phyloP scores from a whole-genome alignment of 2,113 vertebrate species.

The Phyllostomus hastatus region DNA sequence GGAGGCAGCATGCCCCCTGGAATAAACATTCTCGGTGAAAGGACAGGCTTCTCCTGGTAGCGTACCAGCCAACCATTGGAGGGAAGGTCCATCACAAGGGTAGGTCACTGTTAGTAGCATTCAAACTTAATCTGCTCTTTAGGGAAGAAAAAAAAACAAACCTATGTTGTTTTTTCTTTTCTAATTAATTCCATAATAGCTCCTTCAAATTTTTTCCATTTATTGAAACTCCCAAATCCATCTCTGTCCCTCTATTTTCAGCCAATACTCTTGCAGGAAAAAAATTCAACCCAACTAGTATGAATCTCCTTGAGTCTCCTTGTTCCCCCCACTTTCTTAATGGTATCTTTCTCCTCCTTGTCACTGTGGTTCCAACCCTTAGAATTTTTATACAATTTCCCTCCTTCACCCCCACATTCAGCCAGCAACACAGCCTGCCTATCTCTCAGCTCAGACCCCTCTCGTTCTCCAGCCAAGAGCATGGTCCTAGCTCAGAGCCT shows the following conservation, averaged over 20 bases:
- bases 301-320: not conserved
- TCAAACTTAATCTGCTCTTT: not conserved
- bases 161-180: not conserved
- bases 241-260: not conserved
- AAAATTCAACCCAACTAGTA: not conserved
- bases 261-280: not conserved
- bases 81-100: not conserved
- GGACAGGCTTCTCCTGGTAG: not conserved
- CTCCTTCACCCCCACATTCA: not conserved
- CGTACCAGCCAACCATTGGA: not conserved
- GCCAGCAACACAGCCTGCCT: not conserved
- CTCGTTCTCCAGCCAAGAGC: fast-evolving
- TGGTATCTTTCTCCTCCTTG: not conserved
- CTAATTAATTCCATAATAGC: not conserved
- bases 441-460: not conserved
- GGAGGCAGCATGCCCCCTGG: not conserved
- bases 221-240: not conserved
- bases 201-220: not conserved
- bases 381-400: not conserved
- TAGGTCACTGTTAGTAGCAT: not conserved
- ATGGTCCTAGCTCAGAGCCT: not conserved
- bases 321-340: not conserved
- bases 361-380: not conserved
- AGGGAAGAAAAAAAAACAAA: not conserved
- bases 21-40: not conserved